Base-by-base conservation (phyloP, 2,797 vertebrate species). In the Malurus leucopterus region DNA sequence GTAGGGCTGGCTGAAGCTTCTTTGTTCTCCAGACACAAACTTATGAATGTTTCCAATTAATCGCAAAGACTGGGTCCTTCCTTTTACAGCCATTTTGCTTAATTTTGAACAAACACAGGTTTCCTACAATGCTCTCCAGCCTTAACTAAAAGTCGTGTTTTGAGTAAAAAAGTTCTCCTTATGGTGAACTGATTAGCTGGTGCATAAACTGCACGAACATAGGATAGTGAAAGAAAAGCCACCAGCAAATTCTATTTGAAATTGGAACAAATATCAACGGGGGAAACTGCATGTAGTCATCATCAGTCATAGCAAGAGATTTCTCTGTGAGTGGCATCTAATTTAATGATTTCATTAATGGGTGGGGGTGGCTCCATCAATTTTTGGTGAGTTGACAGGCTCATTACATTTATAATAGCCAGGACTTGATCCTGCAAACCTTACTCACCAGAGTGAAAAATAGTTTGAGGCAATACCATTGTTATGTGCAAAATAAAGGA, bases 301-400 rank as follows among this genome's bases (percentile, higher is more conserved):
- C 40, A 18, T 76, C 1, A 13, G 53, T 84, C 36, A 68, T 7
- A 71, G n/a, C 53, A 86, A 88, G 75, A 90, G 29, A 49, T 51
- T 87, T 83, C 32, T 68, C 15, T 71, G 23, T 63, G 65, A 85
- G 54, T 87, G 69, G 26, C 69, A 74, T 71, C 81, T 85, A 79
- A 89, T 90, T 80, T 85, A 84, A 86, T 61, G 46, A 85, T 83
- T 89, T 89, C 84, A 74, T 40, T 86, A 80, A 79, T 43, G 18
- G 41, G 23, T 72, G 55, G 55, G 50, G 22, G 30, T 16, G 74
- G 70, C 43, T 73, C 50, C 68, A 89, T 77, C n/a, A 87, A 47
- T 94, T 91, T 90, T 73, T 4, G 1, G 27, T 71, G 47, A 78
- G 22, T 13, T 91, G 85, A 84, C 63, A 86, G 47, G 15, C 6